These are phyloP conservation scores for Momotus momota DNA, from an alignment of 2,797 vertebrate genomes.

Conservation along the genomic window DNA sequence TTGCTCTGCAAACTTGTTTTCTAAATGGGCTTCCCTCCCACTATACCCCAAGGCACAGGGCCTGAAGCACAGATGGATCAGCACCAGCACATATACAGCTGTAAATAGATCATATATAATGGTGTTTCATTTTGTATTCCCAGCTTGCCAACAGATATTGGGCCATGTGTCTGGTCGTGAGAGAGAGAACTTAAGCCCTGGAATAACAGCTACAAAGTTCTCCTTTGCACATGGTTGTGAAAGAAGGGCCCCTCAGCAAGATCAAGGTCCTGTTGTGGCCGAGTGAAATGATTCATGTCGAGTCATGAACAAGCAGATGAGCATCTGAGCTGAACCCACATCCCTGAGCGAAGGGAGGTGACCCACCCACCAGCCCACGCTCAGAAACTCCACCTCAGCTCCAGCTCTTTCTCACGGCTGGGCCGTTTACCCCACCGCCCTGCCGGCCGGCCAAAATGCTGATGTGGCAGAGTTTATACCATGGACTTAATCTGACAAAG, in stretches of 20 bases:
- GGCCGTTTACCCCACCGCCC: background rate
- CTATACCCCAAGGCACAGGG: background rate
- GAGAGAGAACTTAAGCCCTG: slow-evolving; percentile 7
- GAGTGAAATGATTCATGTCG: background rate
- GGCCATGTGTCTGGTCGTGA: background rate
- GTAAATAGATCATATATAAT: background rate
- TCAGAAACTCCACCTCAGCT: background rate
- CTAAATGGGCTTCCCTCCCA: background rate
- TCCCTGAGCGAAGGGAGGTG: fast-evolving
- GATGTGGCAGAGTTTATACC: background rate
- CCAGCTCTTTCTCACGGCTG: background rate
- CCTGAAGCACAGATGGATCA: background rate
- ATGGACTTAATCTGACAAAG: background rate
- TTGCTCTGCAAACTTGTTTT: background rate
- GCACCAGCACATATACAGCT: background rate
- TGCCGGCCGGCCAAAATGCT: fast-evolving
- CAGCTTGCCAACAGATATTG: slow-evolving; percentile 21
- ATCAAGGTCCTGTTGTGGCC: background rate
- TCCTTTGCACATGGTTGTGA: background rate
- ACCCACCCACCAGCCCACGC: too few relatives aligned
- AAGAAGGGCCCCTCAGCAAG: background rate
- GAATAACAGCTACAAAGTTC: background rate
- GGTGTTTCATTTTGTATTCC: slow-evolving; percentile 27
- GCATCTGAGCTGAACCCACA: background rate
- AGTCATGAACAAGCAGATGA: background rate